Evolutionary conservation across 2,888 invertebrate species (phyloP).

Genomic region (Incurvaria masculella): DNA sequence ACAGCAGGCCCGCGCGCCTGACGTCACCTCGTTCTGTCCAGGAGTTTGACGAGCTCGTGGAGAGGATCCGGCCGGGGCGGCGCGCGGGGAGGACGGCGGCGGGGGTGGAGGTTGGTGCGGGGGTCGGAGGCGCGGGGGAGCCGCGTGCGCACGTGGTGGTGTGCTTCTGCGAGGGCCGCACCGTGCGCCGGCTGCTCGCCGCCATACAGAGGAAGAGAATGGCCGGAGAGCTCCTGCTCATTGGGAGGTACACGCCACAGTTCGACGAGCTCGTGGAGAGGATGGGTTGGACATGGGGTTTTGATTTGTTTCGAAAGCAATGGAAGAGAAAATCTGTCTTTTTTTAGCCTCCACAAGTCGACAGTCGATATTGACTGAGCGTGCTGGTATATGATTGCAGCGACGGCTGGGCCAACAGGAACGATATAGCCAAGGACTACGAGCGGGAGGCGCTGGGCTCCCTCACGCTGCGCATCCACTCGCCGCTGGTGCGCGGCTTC

Average conservation of each 20-base stretch:
- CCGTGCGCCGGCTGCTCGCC: constrained; percentile 57
- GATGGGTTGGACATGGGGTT: too few species aligned
- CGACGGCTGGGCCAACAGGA: constrained; percentile 75
- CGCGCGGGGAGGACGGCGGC: constrained; percentile 37
- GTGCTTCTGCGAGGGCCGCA: constrained; percentile 75
- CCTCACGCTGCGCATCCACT: constrained; percentile 71
- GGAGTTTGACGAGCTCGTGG: not conserved
- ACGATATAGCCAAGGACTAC: constrained; percentile 67
- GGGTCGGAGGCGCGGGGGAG: constrained; percentile 47
- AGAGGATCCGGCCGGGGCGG: constrained; percentile 18
- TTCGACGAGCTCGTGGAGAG: too few species aligned
- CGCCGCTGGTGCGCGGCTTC: constrained; percentile 62
- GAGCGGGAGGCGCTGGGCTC: constrained; percentile 67
- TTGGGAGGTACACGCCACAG: constrained; percentile 62
- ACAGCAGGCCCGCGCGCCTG: too few species aligned
- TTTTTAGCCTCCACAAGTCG: too few species aligned
- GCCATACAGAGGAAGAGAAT: constrained; percentile 55
- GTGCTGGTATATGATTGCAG: too few species aligned
- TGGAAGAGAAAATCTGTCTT: too few species aligned
- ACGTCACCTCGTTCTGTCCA: too few species aligned
- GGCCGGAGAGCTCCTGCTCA: constrained; percentile 59
- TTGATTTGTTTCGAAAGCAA: too few species aligned
- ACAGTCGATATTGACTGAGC: too few species aligned
- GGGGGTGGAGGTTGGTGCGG: constrained; percentile 53
- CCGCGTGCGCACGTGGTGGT: constrained; percentile 61